phyloP scores from a whole-genome alignment of 2,888 invertebrate genomes.

The Oeneis ivallda region DNA sequence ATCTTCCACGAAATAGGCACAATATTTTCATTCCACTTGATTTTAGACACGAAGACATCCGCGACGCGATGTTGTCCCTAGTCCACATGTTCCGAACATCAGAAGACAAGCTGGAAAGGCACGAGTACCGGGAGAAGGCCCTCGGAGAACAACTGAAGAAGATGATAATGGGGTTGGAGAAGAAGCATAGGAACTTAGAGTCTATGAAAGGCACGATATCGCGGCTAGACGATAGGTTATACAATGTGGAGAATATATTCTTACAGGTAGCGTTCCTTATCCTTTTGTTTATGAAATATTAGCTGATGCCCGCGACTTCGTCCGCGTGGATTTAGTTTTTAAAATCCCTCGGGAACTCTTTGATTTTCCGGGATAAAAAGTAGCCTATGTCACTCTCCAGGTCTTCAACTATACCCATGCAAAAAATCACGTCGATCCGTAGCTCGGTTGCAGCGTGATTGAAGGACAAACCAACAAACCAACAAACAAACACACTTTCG shows the following conservation, averaged over 20 bases:
- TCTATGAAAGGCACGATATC: conserved; percentile 86
- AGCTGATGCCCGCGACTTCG: no score
- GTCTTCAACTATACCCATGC: no score
- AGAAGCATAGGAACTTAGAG: conserved; percentile 86
- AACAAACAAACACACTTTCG: no score
- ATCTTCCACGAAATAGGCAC: background rate
- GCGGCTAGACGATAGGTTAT: conserved; percentile 87
- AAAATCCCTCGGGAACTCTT: no score
- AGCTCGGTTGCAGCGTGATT: no score
- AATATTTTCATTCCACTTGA: background rate
- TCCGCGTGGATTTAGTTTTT: no score
- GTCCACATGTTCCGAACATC: conserved; percentile 90
- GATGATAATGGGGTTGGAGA: conserved; percentile 86
- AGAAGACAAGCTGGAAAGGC: conserved; percentile 91
- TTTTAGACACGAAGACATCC: conserved; percentile 85
- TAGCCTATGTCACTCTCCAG: no score
- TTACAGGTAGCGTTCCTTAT: conserved; percentile 80
- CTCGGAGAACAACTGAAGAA: conserved; percentile 90
- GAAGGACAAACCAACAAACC: no score
- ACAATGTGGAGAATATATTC: conserved; percentile 88
- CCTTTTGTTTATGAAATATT: no score
- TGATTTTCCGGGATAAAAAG: no score
- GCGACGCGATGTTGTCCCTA: conserved; percentile 89
- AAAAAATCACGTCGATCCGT: no score
- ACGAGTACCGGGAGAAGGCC: conserved; percentile 90